A percentile compares a stretch with the other conserved stretches of the same genome.
These are phyloP conservation scores for Bos taurus DNA, from an alignment of 2,113 vertebrate species.

Conservation along the genomic window DNA sequence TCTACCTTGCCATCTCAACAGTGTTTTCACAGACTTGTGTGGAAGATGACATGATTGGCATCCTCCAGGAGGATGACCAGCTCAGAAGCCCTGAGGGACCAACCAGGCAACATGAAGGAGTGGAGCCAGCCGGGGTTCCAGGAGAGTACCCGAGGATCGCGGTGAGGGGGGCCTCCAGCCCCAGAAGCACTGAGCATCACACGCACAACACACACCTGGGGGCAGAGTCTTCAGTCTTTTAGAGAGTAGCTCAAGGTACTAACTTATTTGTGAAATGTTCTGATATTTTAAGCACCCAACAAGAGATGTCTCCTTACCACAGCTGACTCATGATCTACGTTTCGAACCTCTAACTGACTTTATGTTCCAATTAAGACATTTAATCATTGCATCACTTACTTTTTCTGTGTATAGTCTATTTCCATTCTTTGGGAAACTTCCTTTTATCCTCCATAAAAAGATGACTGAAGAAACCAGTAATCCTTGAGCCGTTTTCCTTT, in stretches of 20 bases:
- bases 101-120: accelerated
- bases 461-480: neutral
- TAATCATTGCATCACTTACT: neutral
- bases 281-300: neutral
- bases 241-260: neutral
- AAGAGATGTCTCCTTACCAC: neutral
- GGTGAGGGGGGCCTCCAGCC: neutral
- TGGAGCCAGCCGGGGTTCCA: neutral
- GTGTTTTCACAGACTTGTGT: neutral
- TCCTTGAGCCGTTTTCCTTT: neutral
- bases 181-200: neutral
- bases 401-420: neutral
- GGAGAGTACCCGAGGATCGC: accelerated
- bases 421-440: neutral
- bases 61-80: neutral
- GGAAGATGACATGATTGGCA: neutral
- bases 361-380: neutral
- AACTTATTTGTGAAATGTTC: neutral
- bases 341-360: neutral
- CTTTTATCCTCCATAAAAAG: neutral
- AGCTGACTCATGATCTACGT: neutral
- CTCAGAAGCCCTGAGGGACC: neutral
- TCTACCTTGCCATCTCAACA: neutral
- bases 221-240: neutral
- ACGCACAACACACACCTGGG: neutral